phyloP scores from a whole-genome alignment of 2,888 invertebrate genomes.

The Pachydiplax longipennis region DNA sequence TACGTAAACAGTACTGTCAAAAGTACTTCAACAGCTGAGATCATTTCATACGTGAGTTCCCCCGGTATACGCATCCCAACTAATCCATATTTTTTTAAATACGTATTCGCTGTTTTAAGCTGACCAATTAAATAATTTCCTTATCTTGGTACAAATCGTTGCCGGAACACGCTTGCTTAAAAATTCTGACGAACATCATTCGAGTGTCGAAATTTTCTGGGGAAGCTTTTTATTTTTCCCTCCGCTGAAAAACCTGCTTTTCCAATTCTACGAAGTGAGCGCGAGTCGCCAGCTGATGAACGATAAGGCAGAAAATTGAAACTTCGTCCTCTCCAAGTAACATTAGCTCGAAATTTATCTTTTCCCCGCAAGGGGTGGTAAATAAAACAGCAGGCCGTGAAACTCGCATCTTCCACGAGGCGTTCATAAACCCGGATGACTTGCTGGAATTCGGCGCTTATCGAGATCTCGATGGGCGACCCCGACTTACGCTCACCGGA shows the following conservation, averaged over 20 bases:
- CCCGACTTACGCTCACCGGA: not conserved
- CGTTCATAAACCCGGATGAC: not conserved
- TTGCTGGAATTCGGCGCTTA: constrained; percentile 3
- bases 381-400: not conserved
- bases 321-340: not conserved
- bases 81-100: no score
- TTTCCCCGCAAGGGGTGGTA: not conserved
- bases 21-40: no score
- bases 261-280: not conserved
- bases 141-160: no score
- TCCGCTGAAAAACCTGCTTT: not conserved
- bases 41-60: no score
- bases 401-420: not conserved
- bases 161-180: no score
- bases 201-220: not conserved
- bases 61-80: no score
- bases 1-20: no score
- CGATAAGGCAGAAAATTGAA: not conserved
- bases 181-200: no score
- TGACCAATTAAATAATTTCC: no score
- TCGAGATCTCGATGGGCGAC: not conserved
- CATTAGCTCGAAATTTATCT: not conserved
- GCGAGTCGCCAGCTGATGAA: not conserved
- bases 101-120: no score
- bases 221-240: not conserved